Conservation (phyloP, 2,797 vertebrate species). For the Acipenser transmontanus region DNA sequence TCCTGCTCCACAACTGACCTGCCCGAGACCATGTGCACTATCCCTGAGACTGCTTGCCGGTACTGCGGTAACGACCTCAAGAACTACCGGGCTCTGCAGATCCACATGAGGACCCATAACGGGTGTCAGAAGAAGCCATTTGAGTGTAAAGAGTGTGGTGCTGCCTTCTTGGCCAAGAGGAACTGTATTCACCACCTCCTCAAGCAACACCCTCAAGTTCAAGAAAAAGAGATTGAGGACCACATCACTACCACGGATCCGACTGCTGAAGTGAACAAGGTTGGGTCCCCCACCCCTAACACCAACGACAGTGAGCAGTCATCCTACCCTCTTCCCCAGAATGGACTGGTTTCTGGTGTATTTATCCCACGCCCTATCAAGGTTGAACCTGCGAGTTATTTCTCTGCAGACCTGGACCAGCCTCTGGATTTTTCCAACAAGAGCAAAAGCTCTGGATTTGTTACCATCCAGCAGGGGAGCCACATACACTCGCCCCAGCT, state of each 20-base stretch:
- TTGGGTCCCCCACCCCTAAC: slow-evolving; percentile 40
- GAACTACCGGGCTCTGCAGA: slow-evolving; percentile 82
- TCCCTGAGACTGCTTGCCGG: slow-evolving; percentile 70
- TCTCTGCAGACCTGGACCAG: slow-evolving; percentile 65
- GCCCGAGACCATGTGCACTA: slow-evolving; percentile 59
- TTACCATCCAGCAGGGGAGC: slow-evolving; percentile 74
- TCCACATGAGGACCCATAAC: slow-evolving; percentile 87
- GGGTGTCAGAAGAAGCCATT: slow-evolving; percentile 88
- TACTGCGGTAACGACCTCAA: slow-evolving; percentile 85
- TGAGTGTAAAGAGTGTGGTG: slow-evolving; percentile 84
- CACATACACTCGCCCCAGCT: slow-evolving; percentile 37
- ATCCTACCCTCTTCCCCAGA: slow-evolving; percentile 44
- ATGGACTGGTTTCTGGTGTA: slow-evolving; percentile 51
- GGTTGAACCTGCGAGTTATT: slow-evolving; percentile 65
- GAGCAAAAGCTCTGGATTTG: slow-evolving; percentile 47
- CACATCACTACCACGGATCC: slow-evolving; percentile 60
- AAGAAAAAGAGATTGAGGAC: slow-evolving; percentile 84
- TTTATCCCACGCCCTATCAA: slow-evolving; percentile 62
- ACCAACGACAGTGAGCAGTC: slow-evolving; percentile 34
- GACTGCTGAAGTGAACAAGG: too few relatives aligned
- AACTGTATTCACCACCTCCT: slow-evolving; percentile 93
- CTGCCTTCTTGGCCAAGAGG: slow-evolving; percentile 83
- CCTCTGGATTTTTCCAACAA: slow-evolving; percentile 85
- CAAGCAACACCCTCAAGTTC: slow-evolving; percentile 88
- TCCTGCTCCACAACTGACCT: slow-evolving; percentile 68